Evolutionary conservation across 2,797 vertebrate species (phyloP), one percentile per base, ranked within the genome.

Genomic region (Coregonus ussuriensis): DNA sequence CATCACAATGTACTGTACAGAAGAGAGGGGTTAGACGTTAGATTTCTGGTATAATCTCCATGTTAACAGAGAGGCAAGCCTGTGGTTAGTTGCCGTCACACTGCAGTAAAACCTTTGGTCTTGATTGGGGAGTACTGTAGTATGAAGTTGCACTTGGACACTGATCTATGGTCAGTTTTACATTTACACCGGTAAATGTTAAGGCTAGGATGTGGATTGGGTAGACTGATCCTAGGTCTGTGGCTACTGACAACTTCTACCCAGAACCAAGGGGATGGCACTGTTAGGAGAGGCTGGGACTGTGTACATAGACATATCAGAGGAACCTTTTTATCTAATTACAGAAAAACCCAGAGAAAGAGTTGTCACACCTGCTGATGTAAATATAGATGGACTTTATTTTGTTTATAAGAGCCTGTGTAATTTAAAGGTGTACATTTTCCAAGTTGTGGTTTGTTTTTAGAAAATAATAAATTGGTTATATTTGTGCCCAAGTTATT

Each of bases 301-400:
- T 47, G 71, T 79, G 66, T 74, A 79, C 63, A 70, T 63, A 47
- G 41, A 68, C 75, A 80, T 77, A 84, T 78, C 77, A 79, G 81
- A 89, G 79, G 41, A 77, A 86, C 82, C 74, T 6, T 37, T 85
- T 77, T 70, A 86, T 80, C 78, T 85, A 84, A 82, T 90, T 85
- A 84, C 72, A 72, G 65, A 62, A 47, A 41, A 47, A 13, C 31
- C 31, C 31, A 33, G 31, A 33, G 31, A 33, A 33, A 33, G 31
- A 33, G 3, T 92, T 81, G 33, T 83, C 81, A 80, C 85, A 90
- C 87, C 91, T 91, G 91, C 93, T 93, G 90, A 91, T 98, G 97
- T 98, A 98, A 96, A 98, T 98, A 98, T 96, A 98, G 96, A 98
- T 96, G 97, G 96, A 97, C 90, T 96, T 98, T 99, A 97, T 98